Evolutionary conservation across 2,113 vertebrate species (phyloP).

Genomic region (Salvelinus alpinus): DNA sequence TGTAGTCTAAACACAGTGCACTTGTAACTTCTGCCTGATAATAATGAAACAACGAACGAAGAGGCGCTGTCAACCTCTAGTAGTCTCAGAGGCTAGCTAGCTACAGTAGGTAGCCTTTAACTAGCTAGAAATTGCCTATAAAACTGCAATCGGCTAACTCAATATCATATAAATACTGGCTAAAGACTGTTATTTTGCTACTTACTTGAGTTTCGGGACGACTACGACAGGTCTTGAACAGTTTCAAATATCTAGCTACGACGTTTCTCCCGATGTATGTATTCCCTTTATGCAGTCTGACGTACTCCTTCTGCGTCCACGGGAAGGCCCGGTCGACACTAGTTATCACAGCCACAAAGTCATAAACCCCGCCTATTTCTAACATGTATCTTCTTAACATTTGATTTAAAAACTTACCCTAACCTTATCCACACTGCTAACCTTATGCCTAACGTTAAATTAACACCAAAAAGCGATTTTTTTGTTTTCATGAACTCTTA

Average conservation of each 20-base stretch:
- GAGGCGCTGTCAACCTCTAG: background rate
- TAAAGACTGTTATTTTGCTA: slow-evolving; percentile 12
- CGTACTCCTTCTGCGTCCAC: slow-evolving; percentile 40
- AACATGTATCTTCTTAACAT: slow-evolving; percentile 1
- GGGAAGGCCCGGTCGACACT: slow-evolving; percentile 6
- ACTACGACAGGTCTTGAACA: slow-evolving; percentile 19
- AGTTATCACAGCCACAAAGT: background rate
- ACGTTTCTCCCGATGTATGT: slow-evolving; percentile 7
- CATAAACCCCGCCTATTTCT: no score
- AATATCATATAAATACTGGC: background rate
- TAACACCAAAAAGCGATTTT: no score
- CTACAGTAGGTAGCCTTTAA: background rate
- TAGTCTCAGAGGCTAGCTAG: slow-evolving; percentile 9
- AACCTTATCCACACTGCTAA: no score
- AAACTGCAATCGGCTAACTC: background rate
- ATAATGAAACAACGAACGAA: no score
- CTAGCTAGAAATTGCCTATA: background rate
- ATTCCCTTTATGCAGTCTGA: slow-evolving; percentile 10
- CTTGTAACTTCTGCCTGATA: no score
- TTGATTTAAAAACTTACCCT: no score
- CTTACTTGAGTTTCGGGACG: slow-evolving; percentile 50
- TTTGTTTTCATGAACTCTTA: no score
- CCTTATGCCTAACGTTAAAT: no score
- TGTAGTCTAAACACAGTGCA: no score
- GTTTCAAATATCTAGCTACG: slow-evolving; percentile 6